Evolutionary conservation across 2,888 invertebrate genomes (phyloP).

Genomic region (Macroteleia sp.): DNA sequence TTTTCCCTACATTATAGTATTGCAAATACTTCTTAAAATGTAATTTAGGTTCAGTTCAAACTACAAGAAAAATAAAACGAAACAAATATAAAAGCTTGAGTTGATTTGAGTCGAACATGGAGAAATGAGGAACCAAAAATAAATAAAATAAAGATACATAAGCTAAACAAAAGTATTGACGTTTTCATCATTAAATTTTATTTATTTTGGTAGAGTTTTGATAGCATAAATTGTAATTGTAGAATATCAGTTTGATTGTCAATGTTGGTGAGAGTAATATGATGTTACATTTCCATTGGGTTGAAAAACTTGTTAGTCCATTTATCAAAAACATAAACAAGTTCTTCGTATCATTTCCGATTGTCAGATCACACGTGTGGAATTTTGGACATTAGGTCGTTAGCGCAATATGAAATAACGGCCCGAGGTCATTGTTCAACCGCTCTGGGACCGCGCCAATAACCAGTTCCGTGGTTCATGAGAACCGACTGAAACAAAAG

Average conservation of each 20-base stretch:
- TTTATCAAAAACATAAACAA: slow-evolving; percentile 48
- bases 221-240: not conserved
- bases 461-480: slow-evolving; percentile 80
- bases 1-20: too few species aligned
- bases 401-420: slow-evolving; percentile 74
- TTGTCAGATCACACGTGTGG: slow-evolving; percentile 62
- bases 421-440: slow-evolving; percentile 81
- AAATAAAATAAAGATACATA: too few species aligned
- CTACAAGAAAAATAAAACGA: too few species aligned
- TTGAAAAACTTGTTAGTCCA: slow-evolving; percentile 42
- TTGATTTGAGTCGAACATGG: too few species aligned
- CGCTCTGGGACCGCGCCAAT: slow-evolving; percentile 78
- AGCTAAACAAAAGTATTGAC: too few species aligned
- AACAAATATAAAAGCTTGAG: too few species aligned
- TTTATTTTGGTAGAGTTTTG: too few species aligned
- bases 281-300: slow-evolving; percentile 17
- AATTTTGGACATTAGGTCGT: slow-evolving; percentile 66
- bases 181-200: too few species aligned
- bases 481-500: slow-evolving; percentile 82
- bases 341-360: slow-evolving; percentile 52
- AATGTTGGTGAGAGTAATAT: not conserved
- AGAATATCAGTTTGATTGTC: not conserved
- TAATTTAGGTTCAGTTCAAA: too few species aligned
- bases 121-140: too few species aligned
- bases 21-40: too few species aligned